phyloP scores from a whole-genome alignment of 2,888 invertebrate species.

The Tinea trinotella region DNA sequence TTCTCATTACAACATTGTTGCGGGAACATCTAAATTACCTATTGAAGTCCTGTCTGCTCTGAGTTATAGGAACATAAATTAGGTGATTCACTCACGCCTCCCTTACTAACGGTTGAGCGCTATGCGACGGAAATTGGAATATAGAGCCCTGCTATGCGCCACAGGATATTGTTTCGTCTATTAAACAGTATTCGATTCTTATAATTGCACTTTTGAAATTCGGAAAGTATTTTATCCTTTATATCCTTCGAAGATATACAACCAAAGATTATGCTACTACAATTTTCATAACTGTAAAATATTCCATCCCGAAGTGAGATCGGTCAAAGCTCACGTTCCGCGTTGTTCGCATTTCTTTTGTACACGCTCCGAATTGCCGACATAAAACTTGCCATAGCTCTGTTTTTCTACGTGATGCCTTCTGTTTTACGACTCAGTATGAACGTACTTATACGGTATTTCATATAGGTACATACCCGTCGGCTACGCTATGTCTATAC shows the following conservation, averaged over 20 bases:
- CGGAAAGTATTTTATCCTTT: not conserved
- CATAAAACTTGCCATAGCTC: conserved; percentile 59
- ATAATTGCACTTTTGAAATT: not conserved
- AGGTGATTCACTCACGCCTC: conserved; percentile 27
- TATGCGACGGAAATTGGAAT: conserved; percentile 6
- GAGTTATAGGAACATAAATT: conserved; percentile 70
- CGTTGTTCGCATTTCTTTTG: conserved; percentile 66
- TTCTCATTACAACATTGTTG: conserved; percentile 69
- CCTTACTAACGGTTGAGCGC: not conserved
- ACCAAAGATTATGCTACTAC: not conserved
- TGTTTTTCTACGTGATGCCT: conserved; percentile 58
- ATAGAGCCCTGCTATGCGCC: not conserved
- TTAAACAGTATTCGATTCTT: not conserved
- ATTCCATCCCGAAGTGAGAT: conserved; percentile 1
- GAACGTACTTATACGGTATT: not conserved
- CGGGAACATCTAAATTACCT: conserved; percentile 67
- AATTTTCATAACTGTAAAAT: conserved; percentile 6
- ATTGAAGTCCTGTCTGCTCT: conserved; percentile 45
- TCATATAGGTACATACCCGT: not conserved
- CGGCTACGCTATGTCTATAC: not conserved
- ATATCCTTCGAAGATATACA: not conserved
- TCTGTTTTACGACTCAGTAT: conserved; percentile 11
- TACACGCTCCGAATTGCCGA: conserved; percentile 65
- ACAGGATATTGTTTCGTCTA: not conserved
- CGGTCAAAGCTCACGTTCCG: conserved; percentile 23